Conservation (phyloP, 2,113 vertebrate genomes). For the Myrmecobius fasciatus region DNA sequence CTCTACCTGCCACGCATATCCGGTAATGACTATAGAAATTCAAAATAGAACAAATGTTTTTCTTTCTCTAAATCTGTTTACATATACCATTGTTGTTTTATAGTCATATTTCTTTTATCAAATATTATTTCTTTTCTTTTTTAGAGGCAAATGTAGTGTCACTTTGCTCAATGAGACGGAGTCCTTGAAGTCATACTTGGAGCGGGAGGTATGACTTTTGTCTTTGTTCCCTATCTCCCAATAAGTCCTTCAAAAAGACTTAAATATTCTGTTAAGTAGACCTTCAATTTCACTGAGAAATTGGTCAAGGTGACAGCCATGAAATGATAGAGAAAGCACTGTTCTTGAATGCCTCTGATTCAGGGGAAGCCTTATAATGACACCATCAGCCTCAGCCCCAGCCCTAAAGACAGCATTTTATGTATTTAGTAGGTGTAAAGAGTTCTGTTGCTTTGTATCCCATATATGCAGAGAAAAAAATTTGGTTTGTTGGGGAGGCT, state of each 20-base stretch:
- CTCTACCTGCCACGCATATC: conserved; percentile 97
- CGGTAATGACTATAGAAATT: conserved; percentile 83
- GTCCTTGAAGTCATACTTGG: conserved; percentile 96
- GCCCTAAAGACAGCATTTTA: neutral
- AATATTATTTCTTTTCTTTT: conserved; percentile 61
- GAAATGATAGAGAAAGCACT: neutral
- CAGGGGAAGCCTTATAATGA: neutral
- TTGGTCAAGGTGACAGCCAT: neutral
- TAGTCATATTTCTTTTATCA: conserved; percentile 47
- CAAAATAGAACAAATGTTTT: neutral
- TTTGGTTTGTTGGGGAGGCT: neutral
- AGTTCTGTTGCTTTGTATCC: neutral
- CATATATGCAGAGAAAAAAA: neutral
- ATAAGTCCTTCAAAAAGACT: neutral
- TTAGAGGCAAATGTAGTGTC: conserved; percentile 97
- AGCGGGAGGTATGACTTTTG: conserved; percentile 91
- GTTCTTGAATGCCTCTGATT: neutral
- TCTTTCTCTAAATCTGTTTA: neutral
- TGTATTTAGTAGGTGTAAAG: neutral
- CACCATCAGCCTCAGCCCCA: neutral
- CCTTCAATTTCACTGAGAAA: neutral
- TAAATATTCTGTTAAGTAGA: neutral
- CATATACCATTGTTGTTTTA: conserved; percentile 13
- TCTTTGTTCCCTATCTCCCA: conserved; percentile 37
- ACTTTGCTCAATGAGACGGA: conserved; percentile 98